These are phyloP conservation scores for Gobiocypris rarus DNA, from an alignment of 2,113 vertebrate genomes.

Conservation along the genomic window DNA sequence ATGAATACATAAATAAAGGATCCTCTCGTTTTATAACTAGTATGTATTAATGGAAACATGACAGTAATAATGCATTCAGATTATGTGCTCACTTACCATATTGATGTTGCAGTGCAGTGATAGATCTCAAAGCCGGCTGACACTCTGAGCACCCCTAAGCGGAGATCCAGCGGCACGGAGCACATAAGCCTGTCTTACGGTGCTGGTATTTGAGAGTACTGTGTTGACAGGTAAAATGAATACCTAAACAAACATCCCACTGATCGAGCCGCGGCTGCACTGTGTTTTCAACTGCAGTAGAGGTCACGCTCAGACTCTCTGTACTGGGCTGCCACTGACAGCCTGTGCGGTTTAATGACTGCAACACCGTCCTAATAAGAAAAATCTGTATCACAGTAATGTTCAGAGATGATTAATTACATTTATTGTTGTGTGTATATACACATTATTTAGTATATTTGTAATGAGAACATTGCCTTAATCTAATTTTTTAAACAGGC, in stretches of 20 bases:
- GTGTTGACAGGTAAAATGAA: slow-evolving; percentile 54
- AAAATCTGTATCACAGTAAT: background rate
- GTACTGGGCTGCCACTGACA: slow-evolving; percentile 42
- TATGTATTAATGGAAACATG: background rate
- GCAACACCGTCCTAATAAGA: background rate
- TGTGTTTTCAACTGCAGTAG: slow-evolving; percentile 81
- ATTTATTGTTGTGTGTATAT: no score
- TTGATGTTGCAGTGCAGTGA: slow-evolving; percentile 73
- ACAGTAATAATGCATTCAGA: background rate
- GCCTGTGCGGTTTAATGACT: slow-evolving; percentile 59
- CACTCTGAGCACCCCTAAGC: slow-evolving; percentile 72
- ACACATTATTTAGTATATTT: background rate
- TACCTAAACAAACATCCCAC: slow-evolving; percentile 62
- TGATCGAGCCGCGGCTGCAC: slow-evolving; percentile 63
- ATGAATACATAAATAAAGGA: background rate
- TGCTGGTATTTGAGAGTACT: slow-evolving; percentile 59
- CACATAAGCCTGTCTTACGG: slow-evolving; percentile 74
- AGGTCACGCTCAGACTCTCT: slow-evolving; percentile 75
- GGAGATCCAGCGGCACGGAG: slow-evolving; percentile 73
- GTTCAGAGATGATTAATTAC: background rate
- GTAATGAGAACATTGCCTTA: background rate
- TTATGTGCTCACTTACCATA: slow-evolving; percentile 74
- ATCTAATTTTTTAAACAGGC: slow-evolving; percentile 28
- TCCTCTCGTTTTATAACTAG: background rate
- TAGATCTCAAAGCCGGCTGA: slow-evolving; percentile 68